Evolutionary conservation across 2,797 vertebrate genomes (phyloP), one percentile per base, ranked within the genome.

Genomic region (Atherinosoma microstoma): DNA sequence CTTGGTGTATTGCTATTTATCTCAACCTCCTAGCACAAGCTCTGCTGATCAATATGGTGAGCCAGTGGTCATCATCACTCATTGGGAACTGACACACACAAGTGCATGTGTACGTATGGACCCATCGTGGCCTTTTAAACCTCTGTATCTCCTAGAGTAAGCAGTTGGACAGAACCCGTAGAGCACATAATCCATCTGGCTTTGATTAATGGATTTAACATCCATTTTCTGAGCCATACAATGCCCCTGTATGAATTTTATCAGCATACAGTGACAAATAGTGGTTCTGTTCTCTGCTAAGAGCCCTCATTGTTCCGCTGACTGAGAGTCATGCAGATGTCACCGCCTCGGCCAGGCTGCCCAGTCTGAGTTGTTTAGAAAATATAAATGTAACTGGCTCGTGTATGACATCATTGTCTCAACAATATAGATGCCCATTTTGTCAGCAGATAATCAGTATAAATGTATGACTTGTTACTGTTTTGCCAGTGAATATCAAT

Each of bases 231-330:
- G 85, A 86, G 60, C 83, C 81, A 80, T 89, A 93, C 89, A 92
- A 91, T 83, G 88, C 34, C 86, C 76, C 82, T 86, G 90, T 92
- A 94, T 93, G 91, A 93, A 92, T 94, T 91, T 93, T 91, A 93
- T 93, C 90, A 93, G 93, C 81, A 84, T 90, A 92, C 93, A 90
- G 93, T 94, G 92, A 95, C 91, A 94, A 94, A 94, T 95, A 93
- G 92, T 83, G 77, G 92, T 94, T 93, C 88, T 94, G 94, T 94
- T 93, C 88, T 91, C 91, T 79, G 67, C 88, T 93, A 93, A 95
- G 95, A 94, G 93, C 90, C 89, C 84, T 87, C 87, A 93, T 94
- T 93, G 92, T 94, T 92, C 85, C 75, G 62, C 78, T 65, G 78
- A 85, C 67, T 69, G 73, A 86, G 85, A 85, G 84, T 83, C 88